Percentiles rank a stretch among this genome's conserved stretches.
These are phyloP conservation scores for Microcebus lehilahytsara DNA, from an alignment of 2,113 vertebrate species.

Conservation along the genomic window DNA sequence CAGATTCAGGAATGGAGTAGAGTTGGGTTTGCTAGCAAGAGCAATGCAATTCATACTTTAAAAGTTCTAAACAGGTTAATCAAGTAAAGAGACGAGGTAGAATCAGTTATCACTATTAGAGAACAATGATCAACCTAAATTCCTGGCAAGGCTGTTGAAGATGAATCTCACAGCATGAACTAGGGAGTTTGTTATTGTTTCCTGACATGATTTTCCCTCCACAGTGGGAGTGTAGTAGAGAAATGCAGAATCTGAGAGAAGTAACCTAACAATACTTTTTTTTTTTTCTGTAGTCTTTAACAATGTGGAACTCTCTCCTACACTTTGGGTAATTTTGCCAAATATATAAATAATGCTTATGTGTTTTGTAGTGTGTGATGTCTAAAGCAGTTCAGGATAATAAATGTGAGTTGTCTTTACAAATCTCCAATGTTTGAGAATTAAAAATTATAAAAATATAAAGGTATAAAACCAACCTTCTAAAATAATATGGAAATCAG, in stretches of 20 bases:
- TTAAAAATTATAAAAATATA: background rate
- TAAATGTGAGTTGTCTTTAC: background rate
- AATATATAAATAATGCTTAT: background rate
- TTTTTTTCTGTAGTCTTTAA: background rate
- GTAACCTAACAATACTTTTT: background rate
- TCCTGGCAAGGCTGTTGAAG: background rate
- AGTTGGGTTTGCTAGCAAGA: background rate
- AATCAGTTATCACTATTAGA: background rate
- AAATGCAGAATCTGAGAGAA: background rate
- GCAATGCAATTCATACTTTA: background rate
- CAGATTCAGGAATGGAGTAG: background rate
- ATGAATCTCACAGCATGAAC: background rate
- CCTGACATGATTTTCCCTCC: background rate
- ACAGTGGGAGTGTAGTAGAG: accelerated
- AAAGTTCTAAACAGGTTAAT: background rate
- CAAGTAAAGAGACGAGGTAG: background rate
- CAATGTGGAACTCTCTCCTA: background rate
- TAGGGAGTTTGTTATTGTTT: background rate
- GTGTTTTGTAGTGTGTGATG: background rate
- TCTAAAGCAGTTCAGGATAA: background rate
- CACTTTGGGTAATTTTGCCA: background rate
- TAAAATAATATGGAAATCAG: background rate
- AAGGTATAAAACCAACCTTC: background rate
- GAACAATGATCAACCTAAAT: background rate
- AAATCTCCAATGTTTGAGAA: background rate